Percentiles rank a stretch among this genome's conserved stretches.
Conservation (phyloP, 2,888 invertebrate species). For the Chalcosyrphus nemorum region DNA sequence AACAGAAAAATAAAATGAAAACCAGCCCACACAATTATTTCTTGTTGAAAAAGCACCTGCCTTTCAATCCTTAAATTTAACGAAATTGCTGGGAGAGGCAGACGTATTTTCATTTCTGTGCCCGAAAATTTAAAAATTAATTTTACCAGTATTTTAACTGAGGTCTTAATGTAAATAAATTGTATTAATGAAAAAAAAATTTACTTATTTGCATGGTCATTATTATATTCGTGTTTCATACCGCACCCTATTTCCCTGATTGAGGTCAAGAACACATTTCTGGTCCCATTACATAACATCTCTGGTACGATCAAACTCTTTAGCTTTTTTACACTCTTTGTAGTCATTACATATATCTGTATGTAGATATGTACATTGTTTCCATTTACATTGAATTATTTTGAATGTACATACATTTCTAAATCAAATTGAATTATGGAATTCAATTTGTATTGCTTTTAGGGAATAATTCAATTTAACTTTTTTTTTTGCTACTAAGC, state of each 20-base stretch:
- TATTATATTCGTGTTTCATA: background rate
- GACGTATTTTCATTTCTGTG: background rate
- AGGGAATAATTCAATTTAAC: slow-evolving; percentile 1
- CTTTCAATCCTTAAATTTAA: background rate
- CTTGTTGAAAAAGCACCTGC: slow-evolving; percentile 16
- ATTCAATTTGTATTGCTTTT: background rate
- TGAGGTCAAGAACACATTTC: slow-evolving; percentile 31
- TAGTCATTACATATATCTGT: too few species aligned
- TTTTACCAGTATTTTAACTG: background rate
- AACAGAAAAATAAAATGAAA: background rate
- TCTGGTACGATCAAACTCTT: background rate
- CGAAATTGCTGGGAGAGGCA: background rate
- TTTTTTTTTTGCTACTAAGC: background rate
- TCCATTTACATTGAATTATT: background rate
- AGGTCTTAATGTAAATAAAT: too few species aligned
- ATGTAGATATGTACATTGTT: background rate
- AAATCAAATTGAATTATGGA: background rate
- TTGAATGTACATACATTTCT: background rate
- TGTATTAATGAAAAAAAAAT: background rate
- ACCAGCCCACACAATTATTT: slow-evolving; percentile 13
- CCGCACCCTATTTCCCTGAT: slow-evolving; percentile 3
- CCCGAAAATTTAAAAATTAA: background rate
- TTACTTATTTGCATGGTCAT: background rate
- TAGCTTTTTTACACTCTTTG: background rate
- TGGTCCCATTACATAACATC: background rate